Conservation (phyloP, 2,797 vertebrate species). For the Anabas testudineus region DNA sequence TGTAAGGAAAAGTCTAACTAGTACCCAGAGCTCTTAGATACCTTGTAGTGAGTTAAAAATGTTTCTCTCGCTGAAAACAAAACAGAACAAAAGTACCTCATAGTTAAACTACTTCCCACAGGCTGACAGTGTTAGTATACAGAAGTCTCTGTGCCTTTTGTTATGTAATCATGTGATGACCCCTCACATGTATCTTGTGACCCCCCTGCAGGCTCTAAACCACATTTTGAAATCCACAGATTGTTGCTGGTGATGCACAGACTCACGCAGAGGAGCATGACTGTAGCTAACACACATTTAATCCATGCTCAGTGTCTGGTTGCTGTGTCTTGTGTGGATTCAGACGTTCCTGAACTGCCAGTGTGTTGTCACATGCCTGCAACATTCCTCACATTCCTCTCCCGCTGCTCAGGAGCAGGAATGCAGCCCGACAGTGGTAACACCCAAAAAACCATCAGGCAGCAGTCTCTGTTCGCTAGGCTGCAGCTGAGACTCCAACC, state of each 20-base stretch:
- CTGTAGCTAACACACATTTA: neutral
- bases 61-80: too few relatives aligned
- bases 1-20: too few relatives aligned
- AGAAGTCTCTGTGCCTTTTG: too few relatives aligned
- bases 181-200: too few relatives aligned
- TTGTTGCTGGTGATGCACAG: neutral
- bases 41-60: too few relatives aligned
- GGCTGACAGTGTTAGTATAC: too few relatives aligned
- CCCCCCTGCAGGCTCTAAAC: neutral
- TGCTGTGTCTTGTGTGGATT: neutral
- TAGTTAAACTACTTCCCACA: too few relatives aligned
- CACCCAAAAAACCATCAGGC: constrained; percentile 48
- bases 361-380: constrained; percentile 58
- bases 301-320: too few relatives aligned
- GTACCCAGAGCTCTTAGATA: too few relatives aligned
- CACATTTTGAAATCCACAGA: neutral
- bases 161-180: too few relatives aligned
- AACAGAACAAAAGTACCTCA: too few relatives aligned
- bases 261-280: neutral
- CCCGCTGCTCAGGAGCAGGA: constrained; percentile 54
- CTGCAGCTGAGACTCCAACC: constrained; percentile 14
- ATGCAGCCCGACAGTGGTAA: constrained; percentile 35
- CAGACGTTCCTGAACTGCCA: constrained; percentile 38
- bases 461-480: neutral
- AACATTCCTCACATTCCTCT: constrained; percentile 67